These are phyloP conservation scores for Caenorhabditis becei DNA, from an alignment of 2,888 invertebrate genomes.

Conservation along the genomic window DNA sequence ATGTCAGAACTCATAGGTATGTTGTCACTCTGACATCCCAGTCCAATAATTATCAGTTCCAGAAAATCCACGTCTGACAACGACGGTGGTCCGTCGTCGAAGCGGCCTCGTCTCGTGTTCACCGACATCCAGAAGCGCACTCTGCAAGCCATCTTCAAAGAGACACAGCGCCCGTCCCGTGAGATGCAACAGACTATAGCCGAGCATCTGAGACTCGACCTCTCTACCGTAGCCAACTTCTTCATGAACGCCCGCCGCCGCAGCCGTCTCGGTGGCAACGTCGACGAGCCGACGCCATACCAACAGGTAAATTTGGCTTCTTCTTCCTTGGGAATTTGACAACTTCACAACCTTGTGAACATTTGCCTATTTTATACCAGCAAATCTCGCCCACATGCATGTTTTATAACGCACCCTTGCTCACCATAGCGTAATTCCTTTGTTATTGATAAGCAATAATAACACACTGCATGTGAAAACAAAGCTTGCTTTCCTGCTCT, in stretches of 20 bases:
- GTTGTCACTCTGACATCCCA: no score
- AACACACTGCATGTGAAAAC: no score
- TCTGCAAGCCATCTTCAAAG: conserved; percentile 85
- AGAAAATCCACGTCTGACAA: conserved; percentile 57
- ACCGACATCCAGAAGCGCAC: conserved; percentile 99
- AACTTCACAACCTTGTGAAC: no score
- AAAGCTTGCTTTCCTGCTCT: not conserved
- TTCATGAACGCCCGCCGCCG: conserved; percentile 99
- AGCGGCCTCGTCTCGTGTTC: conserved; percentile 99
- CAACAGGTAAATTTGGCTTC: conserved; percentile 65
- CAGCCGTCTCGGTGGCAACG: conserved; percentile 79
- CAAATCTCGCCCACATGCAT: no score
- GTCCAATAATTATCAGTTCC: no score
- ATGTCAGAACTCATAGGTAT: conserved; percentile 73
- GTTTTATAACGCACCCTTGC: no score
- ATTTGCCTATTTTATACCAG: no score
- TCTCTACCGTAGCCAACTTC: conserved; percentile 89
- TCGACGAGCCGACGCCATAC: conserved; percentile 71
- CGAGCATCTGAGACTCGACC: conserved; percentile 79
- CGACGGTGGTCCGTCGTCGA: conserved; percentile 82
- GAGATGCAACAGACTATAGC: conserved; percentile 81
- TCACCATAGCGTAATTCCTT: no score
- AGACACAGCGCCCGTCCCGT: conserved; percentile 81
- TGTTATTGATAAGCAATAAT: no score
- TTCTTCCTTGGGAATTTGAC: no score